These are phyloP conservation scores for Gymnocephalus cernua DNA, from an alignment of 2,113 vertebrate species.

Conservation along the genomic window DNA sequence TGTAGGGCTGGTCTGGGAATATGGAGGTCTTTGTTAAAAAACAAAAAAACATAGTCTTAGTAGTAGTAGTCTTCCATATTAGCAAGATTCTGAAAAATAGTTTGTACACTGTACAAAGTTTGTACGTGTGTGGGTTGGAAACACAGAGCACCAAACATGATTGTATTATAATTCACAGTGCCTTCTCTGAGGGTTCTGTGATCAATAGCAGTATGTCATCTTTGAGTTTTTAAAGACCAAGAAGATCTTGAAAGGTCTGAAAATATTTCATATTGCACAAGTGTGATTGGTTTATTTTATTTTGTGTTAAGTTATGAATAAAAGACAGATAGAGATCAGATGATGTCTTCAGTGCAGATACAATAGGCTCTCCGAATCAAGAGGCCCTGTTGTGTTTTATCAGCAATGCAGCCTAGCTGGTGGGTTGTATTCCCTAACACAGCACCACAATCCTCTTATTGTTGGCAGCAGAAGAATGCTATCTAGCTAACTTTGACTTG, in stretches of 20 bases:
- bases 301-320: background rate
- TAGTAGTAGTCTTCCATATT: background rate
- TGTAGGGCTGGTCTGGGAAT: background rate
- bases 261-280: background rate
- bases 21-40: background rate
- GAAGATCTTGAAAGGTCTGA: background rate
- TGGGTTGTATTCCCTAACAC: conserved; percentile 32
- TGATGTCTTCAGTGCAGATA: conserved; percentile 15
- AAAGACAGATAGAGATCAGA: conserved; percentile 13
- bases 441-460: conserved; percentile 61
- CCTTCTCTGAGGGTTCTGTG: background rate
- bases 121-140: conserved; percentile 41
- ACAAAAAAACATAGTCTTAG: no score
- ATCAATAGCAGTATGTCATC: background rate
- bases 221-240: conserved; percentile 1
- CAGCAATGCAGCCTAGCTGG: conserved; percentile 21
- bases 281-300: background rate
- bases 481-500: conserved; percentile 37
- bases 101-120: no score
- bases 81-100: conserved; percentile 14
- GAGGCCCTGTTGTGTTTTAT: conserved; percentile 29
- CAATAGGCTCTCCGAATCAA: conserved; percentile 26
- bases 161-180: conserved; percentile 12
- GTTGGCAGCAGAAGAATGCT: conserved; percentile 44
- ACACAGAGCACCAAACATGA: conserved; percentile 26